Evolutionary conservation across 2,113 vertebrate genomes (phyloP).

Genomic region (Cyanoderma ruficeps): DNA sequence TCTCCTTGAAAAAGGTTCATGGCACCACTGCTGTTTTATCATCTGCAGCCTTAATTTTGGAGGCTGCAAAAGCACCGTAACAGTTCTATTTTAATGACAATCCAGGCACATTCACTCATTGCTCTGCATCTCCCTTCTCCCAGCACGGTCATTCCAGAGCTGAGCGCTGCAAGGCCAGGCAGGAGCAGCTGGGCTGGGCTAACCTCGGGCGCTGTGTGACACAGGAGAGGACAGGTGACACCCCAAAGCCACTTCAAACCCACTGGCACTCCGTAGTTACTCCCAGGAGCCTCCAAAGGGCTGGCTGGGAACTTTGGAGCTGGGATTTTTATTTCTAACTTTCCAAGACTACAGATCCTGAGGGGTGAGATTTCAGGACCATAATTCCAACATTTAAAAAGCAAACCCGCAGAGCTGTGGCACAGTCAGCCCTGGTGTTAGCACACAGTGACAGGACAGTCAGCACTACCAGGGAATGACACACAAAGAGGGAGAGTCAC

Average conservation of each 20-base stretch:
- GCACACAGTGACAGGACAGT: neutral
- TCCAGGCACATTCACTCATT: neutral
- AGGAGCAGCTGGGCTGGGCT: neutral
- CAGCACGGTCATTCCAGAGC: neutral
- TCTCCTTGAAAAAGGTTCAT: neutral
- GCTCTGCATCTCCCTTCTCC: neutral
- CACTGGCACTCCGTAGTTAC: no score
- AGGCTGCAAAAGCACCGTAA: slow-evolving; percentile 15
- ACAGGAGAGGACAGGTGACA: neutral
- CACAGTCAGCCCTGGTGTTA: neutral
- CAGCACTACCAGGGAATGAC: neutral
- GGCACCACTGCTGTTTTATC: neutral
- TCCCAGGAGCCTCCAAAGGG: neutral
- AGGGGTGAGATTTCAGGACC: neutral
- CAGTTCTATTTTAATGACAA: neutral
- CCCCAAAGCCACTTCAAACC: neutral
- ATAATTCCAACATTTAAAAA: neutral
- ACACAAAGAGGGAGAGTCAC: neutral
- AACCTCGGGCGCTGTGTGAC: neutral
- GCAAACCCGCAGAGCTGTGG: neutral
- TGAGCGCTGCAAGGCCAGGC: neutral
- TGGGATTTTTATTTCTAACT: neutral
- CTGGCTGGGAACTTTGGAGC: neutral
- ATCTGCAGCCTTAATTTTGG: neutral
- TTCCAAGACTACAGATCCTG: neutral